phyloP scores from a whole-genome alignment of 2,113 vertebrate species.

The Alces alces region DNA sequence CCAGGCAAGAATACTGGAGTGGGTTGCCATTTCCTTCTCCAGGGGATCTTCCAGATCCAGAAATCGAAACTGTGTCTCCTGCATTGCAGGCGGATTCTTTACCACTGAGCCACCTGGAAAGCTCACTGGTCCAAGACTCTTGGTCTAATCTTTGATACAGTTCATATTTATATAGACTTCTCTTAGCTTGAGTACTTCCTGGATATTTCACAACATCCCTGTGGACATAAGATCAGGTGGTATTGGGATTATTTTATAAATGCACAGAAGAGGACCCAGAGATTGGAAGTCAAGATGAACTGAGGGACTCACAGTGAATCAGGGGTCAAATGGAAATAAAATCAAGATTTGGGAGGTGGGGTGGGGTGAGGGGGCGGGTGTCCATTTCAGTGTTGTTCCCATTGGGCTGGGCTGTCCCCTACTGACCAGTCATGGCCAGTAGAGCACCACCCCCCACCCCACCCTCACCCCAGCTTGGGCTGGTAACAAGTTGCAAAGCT shows the following conservation, averaged over 20 bases:
- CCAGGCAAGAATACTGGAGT: background rate
- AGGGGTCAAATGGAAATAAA: background rate
- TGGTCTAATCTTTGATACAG: background rate
- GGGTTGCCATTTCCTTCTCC: background rate
- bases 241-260: background rate
- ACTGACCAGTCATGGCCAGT: background rate
- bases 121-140: background rate
- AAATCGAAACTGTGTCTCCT: background rate
- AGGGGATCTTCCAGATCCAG: background rate
- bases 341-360: background rate
- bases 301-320: background rate
- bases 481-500: background rate
- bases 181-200: background rate
- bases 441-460: background rate
- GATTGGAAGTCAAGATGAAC: background rate
- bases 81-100: background rate
- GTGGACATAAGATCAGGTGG: background rate
- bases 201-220: background rate
- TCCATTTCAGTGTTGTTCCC: background rate
- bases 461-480: background rate
- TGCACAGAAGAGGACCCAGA: background rate
- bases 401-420: conserved; percentile 43
- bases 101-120: background rate
- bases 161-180: background rate
- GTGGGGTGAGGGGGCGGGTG: background rate